These are phyloP conservation scores for Oryzias dopingdopingensis DNA, from an alignment of 2,797 vertebrate species.

Conservation along the genomic window DNA sequence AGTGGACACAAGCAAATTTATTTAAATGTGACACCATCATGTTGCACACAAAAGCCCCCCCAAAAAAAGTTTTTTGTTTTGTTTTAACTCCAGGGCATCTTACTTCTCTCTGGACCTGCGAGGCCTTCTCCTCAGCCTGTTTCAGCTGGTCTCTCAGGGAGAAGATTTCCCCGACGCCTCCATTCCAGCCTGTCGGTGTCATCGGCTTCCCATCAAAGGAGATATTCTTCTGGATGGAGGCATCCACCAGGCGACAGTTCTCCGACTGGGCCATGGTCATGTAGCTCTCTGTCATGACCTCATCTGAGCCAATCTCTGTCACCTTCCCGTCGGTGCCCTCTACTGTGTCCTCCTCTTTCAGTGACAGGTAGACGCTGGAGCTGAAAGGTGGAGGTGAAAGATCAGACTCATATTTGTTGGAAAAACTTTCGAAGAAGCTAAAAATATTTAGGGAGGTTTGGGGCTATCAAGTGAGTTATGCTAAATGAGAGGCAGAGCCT, in stretches of 20 bases:
- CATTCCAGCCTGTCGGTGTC: constrained; percentile 72
- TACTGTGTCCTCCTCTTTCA: constrained; percentile 69
- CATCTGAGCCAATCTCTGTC: constrained; percentile 43
- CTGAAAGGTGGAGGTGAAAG: constrained; percentile 37
- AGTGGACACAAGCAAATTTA: constrained; percentile 19
- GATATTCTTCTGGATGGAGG: constrained; percentile 83
- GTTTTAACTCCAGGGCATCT: background rate
- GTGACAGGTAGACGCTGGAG: constrained; percentile 72
- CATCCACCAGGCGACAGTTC: constrained; percentile 75
- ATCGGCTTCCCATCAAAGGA: constrained; percentile 79
- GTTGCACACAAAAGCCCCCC: background rate
- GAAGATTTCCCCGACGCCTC: constrained; percentile 76
- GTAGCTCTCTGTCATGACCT: constrained; percentile 66
- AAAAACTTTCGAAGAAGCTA: too few relatives aligned
- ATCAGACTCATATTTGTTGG: background rate
- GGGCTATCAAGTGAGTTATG: too few relatives aligned
- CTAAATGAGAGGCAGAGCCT: too few relatives aligned
- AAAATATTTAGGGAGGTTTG: too few relatives aligned
- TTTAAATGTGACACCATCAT: background rate
- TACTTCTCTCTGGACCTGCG: constrained; percentile 79
- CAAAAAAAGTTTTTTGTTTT: background rate
- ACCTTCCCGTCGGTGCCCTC: constrained; percentile 50
- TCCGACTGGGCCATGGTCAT: constrained; percentile 68
- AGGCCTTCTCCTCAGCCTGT: constrained; percentile 79
- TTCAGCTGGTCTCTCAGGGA: constrained; percentile 81